Evolutionary conservation across 1,140 invertebrate genomes (phyloP).

Genomic region (Pygmarrhopalites habei): DNA sequence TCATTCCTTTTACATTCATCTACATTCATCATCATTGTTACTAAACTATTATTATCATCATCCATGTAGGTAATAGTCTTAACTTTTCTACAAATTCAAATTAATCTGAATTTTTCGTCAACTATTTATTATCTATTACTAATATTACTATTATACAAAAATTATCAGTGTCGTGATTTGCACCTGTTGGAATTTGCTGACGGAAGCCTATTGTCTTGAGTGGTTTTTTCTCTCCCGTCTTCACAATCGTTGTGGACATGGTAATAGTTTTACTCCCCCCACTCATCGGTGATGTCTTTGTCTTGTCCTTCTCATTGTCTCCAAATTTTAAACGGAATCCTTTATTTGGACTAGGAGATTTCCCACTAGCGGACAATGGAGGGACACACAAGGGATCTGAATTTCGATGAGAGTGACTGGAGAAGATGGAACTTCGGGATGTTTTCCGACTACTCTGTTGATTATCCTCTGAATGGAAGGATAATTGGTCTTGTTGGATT

Average conservation of each 20-base stretch:
- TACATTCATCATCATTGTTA: too few species aligned
- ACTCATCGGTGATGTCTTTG: neutral
- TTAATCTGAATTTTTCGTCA: too few species aligned
- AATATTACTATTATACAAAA: too few species aligned
- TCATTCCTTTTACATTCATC: too few species aligned
- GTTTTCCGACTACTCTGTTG: neutral
- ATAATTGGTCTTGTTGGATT: neutral
- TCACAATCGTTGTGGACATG: neutral
- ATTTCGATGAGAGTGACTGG: neutral
- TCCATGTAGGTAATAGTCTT: too few species aligned
- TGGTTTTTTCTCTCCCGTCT: neutral
- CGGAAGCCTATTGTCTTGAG: slow-evolving; percentile 10
- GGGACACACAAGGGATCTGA: neutral
- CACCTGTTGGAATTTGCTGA: too few species aligned
- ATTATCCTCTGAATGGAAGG: neutral
- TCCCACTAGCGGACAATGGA: neutral
- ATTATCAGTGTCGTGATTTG: too few species aligned
- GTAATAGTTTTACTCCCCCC: neutral
- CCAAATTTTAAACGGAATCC: neutral
- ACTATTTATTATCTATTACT: too few species aligned
- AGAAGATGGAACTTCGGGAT: slow-evolving; percentile 1
- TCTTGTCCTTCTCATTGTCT: neutral
- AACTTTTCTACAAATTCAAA: too few species aligned
- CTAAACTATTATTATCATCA: too few species aligned
- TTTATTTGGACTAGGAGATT: neutral